Evolutionary conservation across 2,888 invertebrate genomes (phyloP), one percentile per base, ranked within the genome.

Genomic region (Hylaea fasciaria): DNA sequence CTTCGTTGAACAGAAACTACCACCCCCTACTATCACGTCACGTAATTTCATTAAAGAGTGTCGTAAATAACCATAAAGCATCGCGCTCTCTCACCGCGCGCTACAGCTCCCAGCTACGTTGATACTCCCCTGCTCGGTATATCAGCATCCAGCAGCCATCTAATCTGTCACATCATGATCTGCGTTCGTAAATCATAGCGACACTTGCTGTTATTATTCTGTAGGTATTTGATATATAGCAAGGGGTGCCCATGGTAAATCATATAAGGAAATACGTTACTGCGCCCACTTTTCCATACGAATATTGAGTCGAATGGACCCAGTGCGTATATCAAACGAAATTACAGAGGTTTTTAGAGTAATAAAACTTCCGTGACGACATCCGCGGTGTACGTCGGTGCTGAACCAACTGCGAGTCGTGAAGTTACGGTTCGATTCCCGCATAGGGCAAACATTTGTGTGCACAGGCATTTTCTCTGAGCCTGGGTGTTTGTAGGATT

Each of bases 111-210:
- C 46, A 46, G 45, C 37, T 46, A 28, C 29, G 29, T 14, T 45
- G 13, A 13, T 16, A 46, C 29, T 46, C 17, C 46, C 53, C 29
- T n/a, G 13, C 45, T 13, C 46, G 28, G 54, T 55, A 47, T 47
- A 55, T 47, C 40, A 55, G 29, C 47, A 40, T 39, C 39, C 46
- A 39, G 40, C 54, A 54, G 48, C 47, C 43, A 28, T 43, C 22
- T 56, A 35, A 49, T 56, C 55, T 56, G 55, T 56, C 55, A 49
- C 43, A 37, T 49, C 28, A 48, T 48, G 48, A 56, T 56, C 43
- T 55, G 29, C 48, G 32, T 13, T 29, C 47, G 47, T 41, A 48
- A 13, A 56, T 55, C 47, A 47, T 47, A 8, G 45, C 47, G 40
- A 40, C 47, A 17, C 22, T 47, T 35, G 12, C 32, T 12, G 47